phyloP scores from a whole-genome alignment of 2,797 vertebrate genomes.

The Urosaurus nigricauda region DNA sequence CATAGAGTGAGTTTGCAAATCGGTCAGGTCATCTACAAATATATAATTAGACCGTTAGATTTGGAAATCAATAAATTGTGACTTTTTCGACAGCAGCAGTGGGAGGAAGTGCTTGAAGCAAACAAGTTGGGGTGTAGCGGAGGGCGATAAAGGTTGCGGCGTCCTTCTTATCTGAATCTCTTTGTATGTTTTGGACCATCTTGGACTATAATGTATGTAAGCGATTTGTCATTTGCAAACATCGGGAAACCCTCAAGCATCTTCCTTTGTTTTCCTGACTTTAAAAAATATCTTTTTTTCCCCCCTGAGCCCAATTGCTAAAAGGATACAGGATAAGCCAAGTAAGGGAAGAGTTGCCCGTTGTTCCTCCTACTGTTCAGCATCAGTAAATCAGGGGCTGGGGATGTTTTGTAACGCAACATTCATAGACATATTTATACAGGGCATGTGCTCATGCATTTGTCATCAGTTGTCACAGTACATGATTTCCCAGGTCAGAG shows the following conservation, averaged over 20 bases:
- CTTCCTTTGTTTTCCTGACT: constrained; percentile 1
- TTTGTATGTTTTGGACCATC: constrained; percentile 41
- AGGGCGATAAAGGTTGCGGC: not conserved
- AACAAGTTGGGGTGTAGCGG: constrained; percentile 39
- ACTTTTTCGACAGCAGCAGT: constrained; percentile 61
- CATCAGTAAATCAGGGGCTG: constrained; percentile 42
- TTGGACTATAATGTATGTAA: constrained; percentile 50
- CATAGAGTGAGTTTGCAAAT: constrained; percentile 63
- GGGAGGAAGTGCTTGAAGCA: constrained; percentile 58
- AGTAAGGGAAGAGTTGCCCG: constrained; percentile 31
- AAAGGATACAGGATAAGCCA: not conserved
- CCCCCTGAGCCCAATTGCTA: constrained; percentile 13
- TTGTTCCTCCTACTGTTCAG: constrained; percentile 22
- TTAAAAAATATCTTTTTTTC: constrained; percentile 11
- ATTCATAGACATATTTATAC: constrained; percentile 68
- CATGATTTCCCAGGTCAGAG: constrained; percentile 77
- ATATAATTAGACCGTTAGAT: constrained; percentile 76
- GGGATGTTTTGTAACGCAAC: constrained; percentile 59
- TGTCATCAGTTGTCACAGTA: constrained; percentile 76
- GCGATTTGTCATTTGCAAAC: constrained; percentile 25
- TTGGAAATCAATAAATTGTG: constrained; percentile 70
- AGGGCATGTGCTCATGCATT: constrained; percentile 64
- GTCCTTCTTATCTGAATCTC: constrained; percentile 44
- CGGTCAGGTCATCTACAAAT: constrained; percentile 74
- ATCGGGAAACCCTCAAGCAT: not conserved